Percentiles rank a stretch among this genome's conserved stretches.
Conservation (phyloP, 2,113 vertebrate species). For the Zootoca vivipara region DNA sequence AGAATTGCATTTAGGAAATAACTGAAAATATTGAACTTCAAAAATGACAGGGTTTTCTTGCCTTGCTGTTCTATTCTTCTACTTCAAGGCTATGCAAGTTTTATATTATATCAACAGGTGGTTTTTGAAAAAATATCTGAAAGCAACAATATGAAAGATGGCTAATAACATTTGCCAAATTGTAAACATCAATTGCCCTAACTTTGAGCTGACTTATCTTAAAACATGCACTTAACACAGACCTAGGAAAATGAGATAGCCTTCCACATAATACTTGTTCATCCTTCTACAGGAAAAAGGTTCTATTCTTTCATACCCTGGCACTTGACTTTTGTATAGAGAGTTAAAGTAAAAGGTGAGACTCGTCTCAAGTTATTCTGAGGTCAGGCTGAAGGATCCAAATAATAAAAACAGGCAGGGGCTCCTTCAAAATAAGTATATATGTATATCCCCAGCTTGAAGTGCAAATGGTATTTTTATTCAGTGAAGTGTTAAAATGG, state of each 20-base stretch:
- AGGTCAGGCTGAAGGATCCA: neutral
- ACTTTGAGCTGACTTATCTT: neutral
- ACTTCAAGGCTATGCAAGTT: neutral
- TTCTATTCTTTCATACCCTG: constrained; percentile 57
- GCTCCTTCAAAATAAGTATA: neutral
- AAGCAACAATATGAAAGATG: neutral
- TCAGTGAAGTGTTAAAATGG: too few relatives aligned
- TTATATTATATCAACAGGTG: neutral
- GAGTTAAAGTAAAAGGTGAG: neutral
- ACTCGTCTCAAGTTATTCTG: constrained; percentile 13
- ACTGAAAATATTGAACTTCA: neutral
- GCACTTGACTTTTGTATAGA: constrained; percentile 52
- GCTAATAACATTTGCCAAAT: neutral
- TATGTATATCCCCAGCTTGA: too few relatives aligned
- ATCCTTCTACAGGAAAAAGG: constrained; percentile 28
- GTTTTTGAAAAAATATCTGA: neutral
- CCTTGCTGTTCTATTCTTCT: neutral
- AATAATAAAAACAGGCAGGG: neutral
- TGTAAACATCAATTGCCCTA: neutral
- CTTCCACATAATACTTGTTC: constrained; percentile 44
- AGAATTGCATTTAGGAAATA: neutral
- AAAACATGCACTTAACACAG: constrained; percentile 27
- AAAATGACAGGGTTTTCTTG: neutral
- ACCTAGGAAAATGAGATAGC: constrained; percentile 51
- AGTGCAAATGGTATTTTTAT: too few relatives aligned